These are phyloP conservation scores for Vimba vimba DNA, from an alignment of 2,113 vertebrate genomes.

Conservation along the genomic window DNA sequence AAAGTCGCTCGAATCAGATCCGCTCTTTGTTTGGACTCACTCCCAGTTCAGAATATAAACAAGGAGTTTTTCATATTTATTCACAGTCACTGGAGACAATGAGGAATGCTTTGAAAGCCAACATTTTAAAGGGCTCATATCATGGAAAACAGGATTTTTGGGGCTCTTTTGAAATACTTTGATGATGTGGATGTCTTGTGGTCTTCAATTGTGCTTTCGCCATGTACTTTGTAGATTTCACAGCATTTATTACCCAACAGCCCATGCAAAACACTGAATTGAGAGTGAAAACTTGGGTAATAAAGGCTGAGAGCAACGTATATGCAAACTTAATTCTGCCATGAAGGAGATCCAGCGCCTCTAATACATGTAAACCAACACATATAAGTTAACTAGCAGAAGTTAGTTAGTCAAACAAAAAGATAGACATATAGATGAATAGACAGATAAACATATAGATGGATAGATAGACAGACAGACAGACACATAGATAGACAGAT, in stretches of 20 bases:
- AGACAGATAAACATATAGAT: no score
- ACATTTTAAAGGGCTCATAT: neutral
- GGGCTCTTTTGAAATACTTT: neutral
- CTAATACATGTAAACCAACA: no score
- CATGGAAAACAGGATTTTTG: neutral
- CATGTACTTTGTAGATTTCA: neutral
- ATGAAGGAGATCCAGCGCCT: neutral
- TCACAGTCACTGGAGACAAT: neutral
- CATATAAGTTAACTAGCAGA: neutral
- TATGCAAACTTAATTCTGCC: neutral
- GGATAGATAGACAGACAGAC: rapidly evolving
- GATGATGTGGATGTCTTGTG: neutral
- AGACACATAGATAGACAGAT: rapidly evolving
- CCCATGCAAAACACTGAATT: neutral
- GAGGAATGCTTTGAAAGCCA: neutral
- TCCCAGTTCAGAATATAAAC: neutral
- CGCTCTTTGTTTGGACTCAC: neutral
- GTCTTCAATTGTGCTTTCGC: neutral
- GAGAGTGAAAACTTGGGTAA: neutral
- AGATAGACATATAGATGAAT: no score
- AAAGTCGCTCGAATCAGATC: neutral
- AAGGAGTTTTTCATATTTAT: neutral
- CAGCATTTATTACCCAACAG: neutral
- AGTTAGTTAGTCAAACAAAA: neutral
- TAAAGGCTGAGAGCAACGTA: neutral